A percentile compares a stretch with the other conserved stretches of the same genome.
Evolutionary conservation across 2,797 vertebrate genomes (phyloP).

Genomic region (Clangula hyemalis): DNA sequence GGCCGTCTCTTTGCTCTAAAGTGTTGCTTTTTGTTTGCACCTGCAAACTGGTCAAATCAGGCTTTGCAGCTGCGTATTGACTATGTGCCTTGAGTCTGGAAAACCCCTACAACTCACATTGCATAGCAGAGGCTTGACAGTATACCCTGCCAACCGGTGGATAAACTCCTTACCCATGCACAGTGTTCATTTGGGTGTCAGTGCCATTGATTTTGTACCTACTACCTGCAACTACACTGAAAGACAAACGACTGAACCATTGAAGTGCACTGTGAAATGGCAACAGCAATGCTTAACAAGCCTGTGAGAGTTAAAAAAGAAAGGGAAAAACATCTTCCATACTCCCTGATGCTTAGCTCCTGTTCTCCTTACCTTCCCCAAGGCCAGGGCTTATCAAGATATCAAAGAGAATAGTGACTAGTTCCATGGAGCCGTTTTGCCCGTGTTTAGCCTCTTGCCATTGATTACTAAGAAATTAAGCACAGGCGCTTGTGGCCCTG

Average conservation of each 20-base stretch:
- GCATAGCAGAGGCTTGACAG: not conserved
- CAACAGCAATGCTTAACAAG: not conserved
- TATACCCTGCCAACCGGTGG: not conserved
- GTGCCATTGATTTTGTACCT: not conserved
- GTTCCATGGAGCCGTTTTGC: not conserved
- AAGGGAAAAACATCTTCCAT: not conserved
- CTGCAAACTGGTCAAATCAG: not conserved
- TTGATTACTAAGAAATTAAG: not conserved
- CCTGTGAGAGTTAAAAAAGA: not conserved
- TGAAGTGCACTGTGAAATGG: not conserved
- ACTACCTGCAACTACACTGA: not conserved
- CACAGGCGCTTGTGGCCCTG: not conserved
- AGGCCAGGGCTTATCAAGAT: not conserved
- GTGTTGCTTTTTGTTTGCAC: not conserved
- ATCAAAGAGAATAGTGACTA: not conserved
- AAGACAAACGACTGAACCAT: not conserved
- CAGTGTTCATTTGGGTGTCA: not conserved
- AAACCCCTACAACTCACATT: not conserved
- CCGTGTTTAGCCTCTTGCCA: not conserved
- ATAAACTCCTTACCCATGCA: not conserved
- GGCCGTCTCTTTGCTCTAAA: not conserved
- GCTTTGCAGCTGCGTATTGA: not conserved
- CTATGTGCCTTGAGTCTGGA: not conserved
- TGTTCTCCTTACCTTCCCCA: not conserved
- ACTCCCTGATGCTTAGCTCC: not conserved